Percentiles rank a stretch among this genome's conserved stretches.
phyloP scores from a whole-genome alignment of 2,888 invertebrate species.

The Halocaridina rubra region DNA sequence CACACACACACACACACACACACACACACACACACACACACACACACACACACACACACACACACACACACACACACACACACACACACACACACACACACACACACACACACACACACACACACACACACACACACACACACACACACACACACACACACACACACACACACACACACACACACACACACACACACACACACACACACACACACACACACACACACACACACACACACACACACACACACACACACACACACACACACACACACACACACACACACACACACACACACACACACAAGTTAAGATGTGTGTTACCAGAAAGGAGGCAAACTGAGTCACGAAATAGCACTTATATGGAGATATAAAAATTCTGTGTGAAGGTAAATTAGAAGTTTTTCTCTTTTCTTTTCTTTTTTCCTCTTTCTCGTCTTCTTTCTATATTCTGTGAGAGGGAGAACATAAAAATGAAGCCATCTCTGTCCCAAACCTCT shows the following conservation, averaged over 20 bases:
- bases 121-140: not conserved
- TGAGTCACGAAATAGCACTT: no score
- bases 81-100: not conserved
- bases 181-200: not conserved
- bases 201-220: not conserved
- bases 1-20: not conserved
- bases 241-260: slow-evolving; percentile 14
- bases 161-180: not conserved
- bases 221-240: not conserved
- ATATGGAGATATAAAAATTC: no score
- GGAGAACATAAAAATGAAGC: no score
- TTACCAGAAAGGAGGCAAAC: no score
- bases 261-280: slow-evolving; percentile 13
- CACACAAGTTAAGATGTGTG: not conserved
- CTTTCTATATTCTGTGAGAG: no score
- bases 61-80: not conserved
- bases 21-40: not conserved
- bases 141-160: not conserved
- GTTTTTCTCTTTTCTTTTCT: no score
- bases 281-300: not conserved
- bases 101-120: not conserved
- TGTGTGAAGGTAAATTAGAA: no score
- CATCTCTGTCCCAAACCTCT: no score
- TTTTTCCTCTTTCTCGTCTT: no score
- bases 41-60: not conserved